A percentile compares a stretch with the other conserved stretches of the same genome.
These are phyloP conservation scores for Hemaris fuciformis DNA, from an alignment of 2,888 invertebrate genomes.

Conservation along the genomic window DNA sequence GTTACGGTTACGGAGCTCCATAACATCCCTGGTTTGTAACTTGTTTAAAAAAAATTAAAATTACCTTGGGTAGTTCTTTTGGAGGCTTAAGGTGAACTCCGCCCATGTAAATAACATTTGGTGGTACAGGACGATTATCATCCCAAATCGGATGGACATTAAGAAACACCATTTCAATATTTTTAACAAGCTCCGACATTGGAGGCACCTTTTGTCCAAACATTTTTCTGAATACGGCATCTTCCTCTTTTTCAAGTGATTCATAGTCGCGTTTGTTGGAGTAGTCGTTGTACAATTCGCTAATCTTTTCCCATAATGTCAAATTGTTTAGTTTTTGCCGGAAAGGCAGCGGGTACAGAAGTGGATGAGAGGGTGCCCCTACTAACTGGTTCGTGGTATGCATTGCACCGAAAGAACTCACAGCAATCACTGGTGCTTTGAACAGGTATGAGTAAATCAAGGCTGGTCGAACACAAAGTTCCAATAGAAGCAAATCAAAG, in stretches of 20 bases:
- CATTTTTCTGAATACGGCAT: constrained; percentile 18
- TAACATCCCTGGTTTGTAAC: too few relatives aligned
- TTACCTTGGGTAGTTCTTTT: constrained; percentile 37
- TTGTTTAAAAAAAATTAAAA: too few relatives aligned
- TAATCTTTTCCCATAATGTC: constrained; percentile 39
- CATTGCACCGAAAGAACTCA: constrained; percentile 41
- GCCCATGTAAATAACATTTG: constrained; percentile 40
- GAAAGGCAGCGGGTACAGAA: constrained; percentile 33
- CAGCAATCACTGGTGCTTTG: constrained; percentile 38
- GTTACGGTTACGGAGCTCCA: too few relatives aligned
- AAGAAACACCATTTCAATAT: constrained; percentile 41
- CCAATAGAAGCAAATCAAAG: constrained; percentile 40
- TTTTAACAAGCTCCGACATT: constrained; percentile 29
- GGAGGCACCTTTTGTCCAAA: constrained; percentile 33
- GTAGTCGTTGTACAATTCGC: constrained; percentile 30
- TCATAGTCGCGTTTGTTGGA: constrained; percentile 8
- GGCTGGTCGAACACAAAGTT: constrained; percentile 27
- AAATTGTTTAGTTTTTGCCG: constrained; percentile 33
- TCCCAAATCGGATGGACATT: constrained; percentile 42
- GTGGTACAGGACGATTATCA: constrained; percentile 40
- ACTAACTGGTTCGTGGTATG: constrained; percentile 27
- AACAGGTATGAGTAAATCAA: constrained; percentile 28
- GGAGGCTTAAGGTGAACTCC: constrained; percentile 36
- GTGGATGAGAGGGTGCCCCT: constrained; percentile 40
- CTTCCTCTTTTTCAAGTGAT: constrained; percentile 9